A percentile compares a stretch with the other conserved stretches of the same genome.
These are phyloP conservation scores for Hyperoplus lanceolatus DNA, from an alignment of 2,797 vertebrate genomes.

Conservation along the genomic window DNA sequence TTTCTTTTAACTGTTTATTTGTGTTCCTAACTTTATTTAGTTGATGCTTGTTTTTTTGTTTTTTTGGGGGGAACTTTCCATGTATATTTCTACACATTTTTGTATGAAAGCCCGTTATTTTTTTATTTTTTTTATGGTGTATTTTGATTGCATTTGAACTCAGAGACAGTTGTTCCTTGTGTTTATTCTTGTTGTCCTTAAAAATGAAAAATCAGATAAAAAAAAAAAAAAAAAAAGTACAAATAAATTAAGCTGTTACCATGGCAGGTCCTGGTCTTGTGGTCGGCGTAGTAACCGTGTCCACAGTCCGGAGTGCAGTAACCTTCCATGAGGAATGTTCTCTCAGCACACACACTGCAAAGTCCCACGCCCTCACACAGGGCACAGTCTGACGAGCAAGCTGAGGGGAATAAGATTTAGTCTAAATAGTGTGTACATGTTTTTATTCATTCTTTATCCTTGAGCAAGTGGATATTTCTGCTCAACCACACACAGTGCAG, in stretches of 20 bases:
- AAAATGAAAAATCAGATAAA: too few species aligned
- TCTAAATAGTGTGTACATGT: background rate
- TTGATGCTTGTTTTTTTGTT: too few species aligned
- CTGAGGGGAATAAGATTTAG: slow-evolving; percentile 69
- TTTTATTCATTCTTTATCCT: background rate
- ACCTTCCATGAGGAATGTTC: slow-evolving; percentile 86
- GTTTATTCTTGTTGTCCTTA: too few species aligned
- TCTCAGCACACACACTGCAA: slow-evolving; percentile 86
- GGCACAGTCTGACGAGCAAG: slow-evolving; percentile 89
- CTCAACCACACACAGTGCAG: background rate
- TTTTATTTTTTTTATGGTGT: too few species aligned
- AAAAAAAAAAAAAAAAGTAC: background rate
- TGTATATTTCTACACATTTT: too few species aligned
- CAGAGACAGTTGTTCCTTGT: too few species aligned
- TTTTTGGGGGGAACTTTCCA: too few species aligned
- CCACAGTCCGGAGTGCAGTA: slow-evolving; percentile 89
- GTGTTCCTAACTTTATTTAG: too few species aligned
- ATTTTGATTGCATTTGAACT: too few species aligned
- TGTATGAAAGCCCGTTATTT: too few species aligned
- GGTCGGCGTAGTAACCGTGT: slow-evolving; percentile 85
- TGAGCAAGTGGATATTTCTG: background rate
- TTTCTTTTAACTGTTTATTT: too few species aligned
- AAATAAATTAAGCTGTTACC: slow-evolving; percentile 74
- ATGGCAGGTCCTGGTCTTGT: slow-evolving; percentile 84
- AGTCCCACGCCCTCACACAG: slow-evolving; percentile 83